Conservation (phyloP, 2,113 vertebrate species). For the Orientallactaga bullata region DNA sequence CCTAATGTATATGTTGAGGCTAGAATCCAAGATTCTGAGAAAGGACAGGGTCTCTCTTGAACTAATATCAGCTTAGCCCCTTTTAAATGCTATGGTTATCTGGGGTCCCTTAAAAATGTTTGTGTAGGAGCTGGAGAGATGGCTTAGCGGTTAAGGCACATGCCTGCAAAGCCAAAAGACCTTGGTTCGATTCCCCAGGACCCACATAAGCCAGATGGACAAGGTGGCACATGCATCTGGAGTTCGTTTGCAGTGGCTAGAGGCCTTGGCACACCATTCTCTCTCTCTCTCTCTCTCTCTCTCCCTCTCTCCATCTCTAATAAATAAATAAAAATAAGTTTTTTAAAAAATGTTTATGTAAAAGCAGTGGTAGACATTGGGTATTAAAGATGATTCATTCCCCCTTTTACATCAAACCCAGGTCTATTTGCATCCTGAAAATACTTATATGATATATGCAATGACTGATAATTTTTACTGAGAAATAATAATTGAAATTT, state of each 20-base stretch:
- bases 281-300: too few relatives aligned
- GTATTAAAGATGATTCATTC: slow-evolving; percentile 23
- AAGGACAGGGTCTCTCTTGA: neutral
- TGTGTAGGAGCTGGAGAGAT: neutral
- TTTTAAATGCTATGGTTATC: neutral
- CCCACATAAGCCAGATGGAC: too few relatives aligned
- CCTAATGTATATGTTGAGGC: slow-evolving; percentile 15
- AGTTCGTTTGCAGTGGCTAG: too few relatives aligned
- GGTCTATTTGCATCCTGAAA: slow-evolving; percentile 13
- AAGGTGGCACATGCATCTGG: too few relatives aligned
- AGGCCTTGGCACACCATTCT: too few relatives aligned
- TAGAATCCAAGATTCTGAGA: slow-evolving; percentile 54
- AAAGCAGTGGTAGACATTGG: neutral
- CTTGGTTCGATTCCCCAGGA: too few relatives aligned
- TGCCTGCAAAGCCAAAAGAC: too few relatives aligned
- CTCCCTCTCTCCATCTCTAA: too few relatives aligned
- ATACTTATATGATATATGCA: neutral
- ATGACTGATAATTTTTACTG: neutral
- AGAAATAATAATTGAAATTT: neutral
- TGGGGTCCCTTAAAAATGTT: neutral
- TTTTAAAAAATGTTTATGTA: neutral
- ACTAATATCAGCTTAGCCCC: neutral
- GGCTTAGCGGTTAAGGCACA: too few relatives aligned
- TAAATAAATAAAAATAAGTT: too few relatives aligned
- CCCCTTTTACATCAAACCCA: slow-evolving; percentile 2